These are phyloP conservation scores for Cisticola juncidis DNA, from an alignment of 2,113 vertebrate genomes.

Conservation along the genomic window DNA sequence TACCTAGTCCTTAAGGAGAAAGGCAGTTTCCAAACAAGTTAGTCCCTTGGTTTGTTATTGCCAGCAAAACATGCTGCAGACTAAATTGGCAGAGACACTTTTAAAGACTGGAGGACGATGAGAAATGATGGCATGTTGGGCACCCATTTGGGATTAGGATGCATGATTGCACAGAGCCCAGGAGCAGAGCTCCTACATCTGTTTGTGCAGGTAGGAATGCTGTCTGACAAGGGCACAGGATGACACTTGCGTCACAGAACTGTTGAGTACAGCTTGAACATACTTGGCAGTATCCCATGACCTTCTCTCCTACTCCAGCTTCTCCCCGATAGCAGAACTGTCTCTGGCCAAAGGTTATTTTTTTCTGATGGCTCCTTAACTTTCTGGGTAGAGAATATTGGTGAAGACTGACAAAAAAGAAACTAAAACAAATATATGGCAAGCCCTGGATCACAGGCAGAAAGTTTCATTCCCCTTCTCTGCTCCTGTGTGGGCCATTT, in stretches of 20 bases:
- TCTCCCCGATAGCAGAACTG: neutral
- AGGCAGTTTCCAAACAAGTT: neutral
- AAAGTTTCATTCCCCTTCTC: neutral
- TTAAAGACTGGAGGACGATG: neutral
- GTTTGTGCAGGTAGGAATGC: slow-evolving; percentile 29
- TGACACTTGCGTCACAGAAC: neutral
- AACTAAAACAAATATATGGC: neutral
- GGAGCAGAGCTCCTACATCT: neutral
- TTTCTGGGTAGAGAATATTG: neutral
- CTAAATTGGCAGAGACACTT: neutral
- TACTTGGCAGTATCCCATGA: slow-evolving; percentile 12
- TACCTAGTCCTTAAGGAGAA: neutral
- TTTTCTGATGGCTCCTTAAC: neutral
- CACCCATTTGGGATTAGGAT: neutral
- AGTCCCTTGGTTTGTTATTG: neutral
- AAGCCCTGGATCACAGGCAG: neutral
- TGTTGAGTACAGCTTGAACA: neutral
- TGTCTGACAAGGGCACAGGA: neutral
- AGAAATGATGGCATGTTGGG: neutral
- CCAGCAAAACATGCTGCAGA: neutral
- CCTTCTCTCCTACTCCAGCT: neutral
- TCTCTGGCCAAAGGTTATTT: neutral
- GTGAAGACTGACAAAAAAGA: neutral
- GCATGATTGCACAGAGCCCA: neutral
- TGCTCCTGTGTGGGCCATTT: neutral